Evolutionary conservation across 2,113 vertebrate species (phyloP).

Genomic region (Rissa tridactyla): DNA sequence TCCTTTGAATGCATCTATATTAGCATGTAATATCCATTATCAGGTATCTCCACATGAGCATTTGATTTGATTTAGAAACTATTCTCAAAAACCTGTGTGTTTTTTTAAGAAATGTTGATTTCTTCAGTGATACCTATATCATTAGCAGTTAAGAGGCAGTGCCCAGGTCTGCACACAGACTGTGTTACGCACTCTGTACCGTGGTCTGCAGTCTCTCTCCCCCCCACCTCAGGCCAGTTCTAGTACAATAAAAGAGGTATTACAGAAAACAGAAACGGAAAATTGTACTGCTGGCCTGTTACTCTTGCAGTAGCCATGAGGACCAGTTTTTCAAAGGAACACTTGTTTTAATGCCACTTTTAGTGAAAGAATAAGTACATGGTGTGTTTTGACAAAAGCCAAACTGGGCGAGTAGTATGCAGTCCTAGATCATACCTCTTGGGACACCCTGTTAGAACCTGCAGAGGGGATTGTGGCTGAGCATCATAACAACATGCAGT

Average conservation of each 20-base stretch:
- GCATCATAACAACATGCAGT: background rate
- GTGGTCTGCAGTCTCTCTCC: background rate
- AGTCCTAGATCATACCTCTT: background rate
- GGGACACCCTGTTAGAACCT: background rate
- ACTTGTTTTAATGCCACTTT: background rate
- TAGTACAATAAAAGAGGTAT: background rate
- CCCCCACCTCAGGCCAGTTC: background rate
- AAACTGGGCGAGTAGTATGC: background rate
- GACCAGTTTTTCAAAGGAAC: background rate
- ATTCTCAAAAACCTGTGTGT: background rate
- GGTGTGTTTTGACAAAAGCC: background rate
- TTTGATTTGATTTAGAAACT: background rate
- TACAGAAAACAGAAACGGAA: background rate
- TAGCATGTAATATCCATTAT: background rate
- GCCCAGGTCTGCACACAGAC: background rate
- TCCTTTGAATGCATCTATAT: background rate
- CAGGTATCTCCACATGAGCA: background rate
- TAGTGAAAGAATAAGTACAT: background rate
- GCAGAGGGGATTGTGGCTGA: background rate
- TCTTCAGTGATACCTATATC: background rate
- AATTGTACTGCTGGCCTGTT: background rate
- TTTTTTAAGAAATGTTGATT: background rate
- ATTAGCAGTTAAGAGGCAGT: background rate
- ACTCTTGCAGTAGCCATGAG: background rate
- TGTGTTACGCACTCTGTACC: background rate